Evolutionary conservation across 2,797 vertebrate genomes (phyloP).

Genomic region (Notolabrus celidotus): DNA sequence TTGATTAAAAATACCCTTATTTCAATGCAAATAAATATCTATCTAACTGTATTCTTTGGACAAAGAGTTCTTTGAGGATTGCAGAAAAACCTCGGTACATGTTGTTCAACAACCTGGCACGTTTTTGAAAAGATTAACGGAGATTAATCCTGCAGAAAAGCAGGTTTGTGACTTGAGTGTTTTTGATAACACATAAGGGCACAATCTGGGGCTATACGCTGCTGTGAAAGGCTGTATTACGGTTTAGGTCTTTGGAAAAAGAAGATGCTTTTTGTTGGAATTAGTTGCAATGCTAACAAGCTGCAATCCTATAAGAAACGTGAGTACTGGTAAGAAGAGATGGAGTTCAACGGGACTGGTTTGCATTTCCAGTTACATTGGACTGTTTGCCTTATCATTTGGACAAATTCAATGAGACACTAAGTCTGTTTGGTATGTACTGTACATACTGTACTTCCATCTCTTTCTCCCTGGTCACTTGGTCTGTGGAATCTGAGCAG

Average conservation of each 20-base stretch:
- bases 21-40: not conserved
- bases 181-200: constrained; percentile 8
- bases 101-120: constrained; percentile 3
- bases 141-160: constrained; percentile 15
- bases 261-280: not conserved
- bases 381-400: not conserved
- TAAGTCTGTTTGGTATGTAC: constrained; percentile 45
- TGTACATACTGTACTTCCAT: constrained; percentile 16
- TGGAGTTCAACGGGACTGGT: not conserved
- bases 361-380: not conserved
- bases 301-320: not conserved
- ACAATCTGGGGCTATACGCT: not conserved
- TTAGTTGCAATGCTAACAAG: not conserved
- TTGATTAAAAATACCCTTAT: not conserved
- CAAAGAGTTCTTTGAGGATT: constrained; percentile 2
- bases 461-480: constrained; percentile 18
- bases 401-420: constrained; percentile 40
- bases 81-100: not conserved
- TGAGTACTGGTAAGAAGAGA: no score
- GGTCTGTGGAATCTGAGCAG: constrained; percentile 26
- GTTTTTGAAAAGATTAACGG: not conserved
- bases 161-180: constrained; percentile 1
- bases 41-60: not conserved
- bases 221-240: constrained; percentile 5
- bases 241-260: not conserved